Conservation (phyloP, 2,888 invertebrate species). For the Caenorhabditis doughertyi region DNA sequence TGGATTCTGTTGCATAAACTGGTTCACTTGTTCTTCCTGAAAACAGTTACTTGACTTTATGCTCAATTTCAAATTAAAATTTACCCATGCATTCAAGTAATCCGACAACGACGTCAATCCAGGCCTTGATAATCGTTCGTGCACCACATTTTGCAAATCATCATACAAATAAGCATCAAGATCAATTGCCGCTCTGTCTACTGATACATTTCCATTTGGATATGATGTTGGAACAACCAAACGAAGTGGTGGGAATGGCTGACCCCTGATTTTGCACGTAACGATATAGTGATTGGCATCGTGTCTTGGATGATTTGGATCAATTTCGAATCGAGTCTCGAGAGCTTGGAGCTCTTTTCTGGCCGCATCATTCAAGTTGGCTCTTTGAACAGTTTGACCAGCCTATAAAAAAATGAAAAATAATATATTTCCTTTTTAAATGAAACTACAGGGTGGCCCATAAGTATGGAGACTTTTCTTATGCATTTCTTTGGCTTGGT, state of each 20-base stretch:
- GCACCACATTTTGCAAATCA: constrained; percentile 80
- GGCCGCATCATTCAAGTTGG: constrained; percentile 63
- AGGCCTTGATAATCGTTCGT: constrained; percentile 76
- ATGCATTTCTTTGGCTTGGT: no score
- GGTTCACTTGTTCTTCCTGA: constrained; percentile 63
- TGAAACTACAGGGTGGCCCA: no score
- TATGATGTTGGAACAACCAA: constrained; percentile 78
- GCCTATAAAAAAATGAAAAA: background rate
- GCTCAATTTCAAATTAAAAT: constrained; percentile 3
- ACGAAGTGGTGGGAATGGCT: constrained; percentile 76
- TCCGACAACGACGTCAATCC: constrained; percentile 76
- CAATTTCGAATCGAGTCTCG: constrained; percentile 73
- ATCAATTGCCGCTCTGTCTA: constrained; percentile 77
- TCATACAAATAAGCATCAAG: constrained; percentile 80
- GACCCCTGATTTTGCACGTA: constrained; percentile 72
- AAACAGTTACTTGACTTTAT: constrained; percentile 7
- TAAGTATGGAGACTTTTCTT: no score
- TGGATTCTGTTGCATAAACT: constrained; percentile 49
- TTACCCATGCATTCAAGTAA: constrained; percentile 79
- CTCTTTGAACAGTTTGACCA: constrained; percentile 17
- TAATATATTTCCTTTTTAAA: no score
- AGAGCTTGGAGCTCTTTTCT: constrained; percentile 71
- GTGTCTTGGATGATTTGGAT: constrained; percentile 65
- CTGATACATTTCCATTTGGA: constrained; percentile 73
- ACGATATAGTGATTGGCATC: constrained; percentile 69